Evolutionary conservation across 2,113 vertebrate genomes (phyloP), one percentile per base, ranked within the genome.

Genomic region (Carettochelys insculpta): DNA sequence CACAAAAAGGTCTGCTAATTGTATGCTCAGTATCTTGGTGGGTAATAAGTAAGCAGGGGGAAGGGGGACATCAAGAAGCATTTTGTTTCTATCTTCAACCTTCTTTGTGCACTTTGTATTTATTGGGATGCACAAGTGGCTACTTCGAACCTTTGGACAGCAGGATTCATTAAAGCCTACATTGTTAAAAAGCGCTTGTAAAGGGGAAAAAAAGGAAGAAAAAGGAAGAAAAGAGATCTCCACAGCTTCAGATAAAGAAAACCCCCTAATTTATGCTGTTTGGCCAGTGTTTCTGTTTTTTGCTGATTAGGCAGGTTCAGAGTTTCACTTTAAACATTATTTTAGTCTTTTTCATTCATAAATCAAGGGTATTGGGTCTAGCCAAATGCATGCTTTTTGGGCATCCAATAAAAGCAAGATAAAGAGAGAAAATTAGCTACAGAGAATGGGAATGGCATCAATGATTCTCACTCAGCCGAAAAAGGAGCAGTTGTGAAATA

Each of bases 251-350:
- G 82, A 92, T 12, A 76, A 12, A 38, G 24, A 34, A 90, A 92
- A 82, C 2, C 11, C 3, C 22, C 29, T 80, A 22, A 47, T 34
- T 3, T 20, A 71, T 19, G 1, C 50, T 13, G 16, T 81, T 61
- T 79, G n/a, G 54, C 45, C 82, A 85, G 54, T 65, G 79, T 51
- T 71, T 16, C n/a, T 43, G 83, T 6, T 12, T 76, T 94, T 93
- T 91, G 41, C 50, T 83, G 51, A 87, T 47, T 87, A 1, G 4
- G 19, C 73, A 89, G n/a, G 61, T 31, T 45, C 58, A 82, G 10
- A 75, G 34, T 51, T 80, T 87, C 82, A 11, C 38, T 54, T 22
- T 78, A 80, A 82, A 88, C 29, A 54, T 31, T 3, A 0, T 58
- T 27, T 2, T 77, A 83, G 78, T 31, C 2, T 90, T 82, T 22